Base-by-base conservation (phyloP, 1,140 invertebrate species). In the Ceratina australensis region DNA sequence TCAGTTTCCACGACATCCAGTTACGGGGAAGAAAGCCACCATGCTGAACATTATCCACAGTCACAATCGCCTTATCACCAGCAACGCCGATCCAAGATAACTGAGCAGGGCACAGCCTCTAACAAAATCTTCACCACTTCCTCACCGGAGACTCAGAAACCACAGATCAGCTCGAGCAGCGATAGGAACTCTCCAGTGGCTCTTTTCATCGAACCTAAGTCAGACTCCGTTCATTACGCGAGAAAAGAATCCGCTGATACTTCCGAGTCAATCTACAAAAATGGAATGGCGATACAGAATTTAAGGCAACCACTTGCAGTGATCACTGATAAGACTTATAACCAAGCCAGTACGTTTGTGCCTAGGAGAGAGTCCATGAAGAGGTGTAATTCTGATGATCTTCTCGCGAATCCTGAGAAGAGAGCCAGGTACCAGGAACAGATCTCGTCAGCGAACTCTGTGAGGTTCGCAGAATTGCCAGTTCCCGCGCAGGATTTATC, bases 1-100 rank as follows among this genome's bases (percentile, higher is more conserved):
- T 90, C 94, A 18, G 95, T 95, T 0, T 95, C 95, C 22, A 94
- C 94, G 2, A 94, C 94, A 1, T 95, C 95, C 8, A 95, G 95
- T 60, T 94, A 93, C 81, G 94, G 87, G 8, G 88, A 92, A 2
- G 91, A 92, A 18, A 87, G 74, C 33, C 90, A 91, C 26, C 83
- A 89, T 42, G 74, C 84, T 2, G 91, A 91, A 22, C 83, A 76
- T 0, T 88, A 87, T 61, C 87, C 84, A 2, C 87, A 87, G 10
- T 73, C 86, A 0, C 83, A 88, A 1, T 91, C 90, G 3, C 91
- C 91, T 1, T 93, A 84, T 92, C 92, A 26, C 90, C 78, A 77
- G 52, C 92, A 88, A 90, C 93, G 69, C 63, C 61, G 92, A 84
- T 80, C 94, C 90, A 82, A 92, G 88, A 61, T 93, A 84, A 72